Base-by-base conservation (phyloP, 2,797 vertebrate genomes). In the Cyprinodon diabolis region DNA sequence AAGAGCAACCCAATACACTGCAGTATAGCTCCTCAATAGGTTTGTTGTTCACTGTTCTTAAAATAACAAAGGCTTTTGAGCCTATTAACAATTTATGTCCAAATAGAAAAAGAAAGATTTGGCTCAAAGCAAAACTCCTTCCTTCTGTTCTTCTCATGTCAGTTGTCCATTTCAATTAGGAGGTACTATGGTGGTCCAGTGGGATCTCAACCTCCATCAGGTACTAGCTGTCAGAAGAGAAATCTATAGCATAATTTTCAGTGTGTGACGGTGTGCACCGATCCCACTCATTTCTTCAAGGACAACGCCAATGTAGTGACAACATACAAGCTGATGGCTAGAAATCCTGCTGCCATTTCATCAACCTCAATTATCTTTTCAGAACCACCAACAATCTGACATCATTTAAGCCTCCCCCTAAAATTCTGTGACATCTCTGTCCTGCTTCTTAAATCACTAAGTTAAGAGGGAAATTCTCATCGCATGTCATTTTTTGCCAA, bases 251-350 rank as follows among this genome's bases (percentile, higher is more conserved):
- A 75, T 72, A 7, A 70, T 81, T 76, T 75, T 52, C 55, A 48
- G 25, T 72, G 57, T 84, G 63, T 69, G 68, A 62, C 67, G 58
- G 23, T 67, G 11, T 66, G 11, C 57, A 66, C 6, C 19, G 73
- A 54, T 65, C 54, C 66, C 56, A 80, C 87, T 72, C 72, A 77
- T 85, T 85, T 83, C 66, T 80, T 82, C 86, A 84, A 88, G 80
- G 82, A 57, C 79, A 84, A 76, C 56, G 45, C 52, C 45, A 54
- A 75, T 72, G 54, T 71, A 72, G 66, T 63, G 82, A 66, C 76
- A 78, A 78, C 71, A 75, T 60, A 68, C 60, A 73, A 69, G 76
- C 69, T 72, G 67, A 86, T 79, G 74, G 78, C 11, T 6, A 63
- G 68, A 0, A 0, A 80, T 84, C 77, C 73, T 62, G 54, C 56